Percentiles rank a stretch among this genome's conserved stretches.
These are phyloP conservation scores for Pedionomus torquatus DNA, from an alignment of 2,113 vertebrate genomes.

Conservation along the genomic window DNA sequence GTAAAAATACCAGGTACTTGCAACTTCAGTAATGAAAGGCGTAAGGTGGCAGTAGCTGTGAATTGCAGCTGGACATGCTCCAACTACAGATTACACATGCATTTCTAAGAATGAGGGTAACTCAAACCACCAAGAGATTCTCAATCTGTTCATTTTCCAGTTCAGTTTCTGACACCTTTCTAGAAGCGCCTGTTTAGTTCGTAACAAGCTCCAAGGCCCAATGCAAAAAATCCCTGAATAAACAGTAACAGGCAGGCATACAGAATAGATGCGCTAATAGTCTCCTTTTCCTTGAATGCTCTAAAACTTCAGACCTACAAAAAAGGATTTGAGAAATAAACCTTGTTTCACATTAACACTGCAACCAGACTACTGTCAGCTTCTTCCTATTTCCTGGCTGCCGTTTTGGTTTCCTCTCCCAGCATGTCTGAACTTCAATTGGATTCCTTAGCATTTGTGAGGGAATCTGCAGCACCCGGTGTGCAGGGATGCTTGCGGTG, in stretches of 20 bases:
- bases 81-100: neutral
- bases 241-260: neutral
- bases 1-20: neutral
- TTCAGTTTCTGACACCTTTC: neutral
- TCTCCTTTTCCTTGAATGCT: neutral
- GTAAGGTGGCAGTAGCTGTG: neutral
- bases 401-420: neutral
- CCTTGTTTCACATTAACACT: neutral
- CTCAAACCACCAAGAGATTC: slow-evolving; percentile 36
- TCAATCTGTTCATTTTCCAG: slow-evolving; percentile 52
- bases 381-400: neutral
- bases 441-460: neutral
- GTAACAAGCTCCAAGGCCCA: neutral
- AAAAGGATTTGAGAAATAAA: neutral
- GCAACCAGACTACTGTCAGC: neutral
- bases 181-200: neutral
- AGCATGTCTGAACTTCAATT: neutral
- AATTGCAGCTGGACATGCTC: neutral
- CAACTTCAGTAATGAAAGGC: neutral
- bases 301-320: neutral
- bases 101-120: slow-evolving; percentile 49
- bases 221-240: neutral
- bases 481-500: rapidly evolving
- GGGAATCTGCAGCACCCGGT: neutral
- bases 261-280: neutral